A percentile compares a stretch with the other conserved stretches of the same genome.
Evolutionary conservation across 2,113 vertebrate species (phyloP).

Genomic region (Lonchura striata): DNA sequence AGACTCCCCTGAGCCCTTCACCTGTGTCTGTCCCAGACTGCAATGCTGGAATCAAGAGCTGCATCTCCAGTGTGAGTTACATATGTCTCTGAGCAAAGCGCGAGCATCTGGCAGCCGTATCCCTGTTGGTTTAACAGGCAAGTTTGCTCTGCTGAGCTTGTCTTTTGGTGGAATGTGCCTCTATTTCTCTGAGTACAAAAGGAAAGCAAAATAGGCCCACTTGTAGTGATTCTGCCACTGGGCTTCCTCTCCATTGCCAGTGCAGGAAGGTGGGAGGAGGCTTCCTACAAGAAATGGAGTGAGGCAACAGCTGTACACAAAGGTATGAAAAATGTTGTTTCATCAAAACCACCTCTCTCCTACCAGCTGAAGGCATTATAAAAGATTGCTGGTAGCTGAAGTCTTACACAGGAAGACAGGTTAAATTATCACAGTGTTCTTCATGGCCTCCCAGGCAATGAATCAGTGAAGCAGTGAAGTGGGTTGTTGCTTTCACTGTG

Average conservation of each 20-base stretch:
- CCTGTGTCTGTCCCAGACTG: not conserved
- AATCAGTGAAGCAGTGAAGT: conserved; percentile 27
- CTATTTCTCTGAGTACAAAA: not conserved
- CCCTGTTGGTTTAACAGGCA: not conserved
- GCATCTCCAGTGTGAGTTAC: not conserved
- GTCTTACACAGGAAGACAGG: not conserved
- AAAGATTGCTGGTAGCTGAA: conserved; percentile 8
- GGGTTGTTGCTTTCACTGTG: not conserved
- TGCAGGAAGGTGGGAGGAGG: not conserved
- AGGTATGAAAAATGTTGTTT: not conserved
- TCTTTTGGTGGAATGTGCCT: not conserved
- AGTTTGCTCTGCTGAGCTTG: not conserved
- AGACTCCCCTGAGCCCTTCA: not conserved
- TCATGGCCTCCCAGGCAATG: conserved; percentile 12
- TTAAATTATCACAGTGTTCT: conserved; percentile 22
- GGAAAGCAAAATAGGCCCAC: not conserved
- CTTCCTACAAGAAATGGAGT: not conserved
- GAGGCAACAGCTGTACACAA: not conserved
- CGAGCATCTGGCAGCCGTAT: rapidly evolving
- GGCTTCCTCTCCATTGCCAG: not conserved
- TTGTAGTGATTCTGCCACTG: not conserved
- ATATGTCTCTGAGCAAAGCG: rapidly evolving
- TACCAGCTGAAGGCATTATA: not conserved
- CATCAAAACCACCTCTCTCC: not conserved
- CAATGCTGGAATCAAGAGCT: not conserved